A percentile compares a stretch with the other conserved stretches of the same genome.
Evolutionary conservation across 2,888 invertebrate species (phyloP).

Genomic region (Tolmerus cingulatus): DNA sequence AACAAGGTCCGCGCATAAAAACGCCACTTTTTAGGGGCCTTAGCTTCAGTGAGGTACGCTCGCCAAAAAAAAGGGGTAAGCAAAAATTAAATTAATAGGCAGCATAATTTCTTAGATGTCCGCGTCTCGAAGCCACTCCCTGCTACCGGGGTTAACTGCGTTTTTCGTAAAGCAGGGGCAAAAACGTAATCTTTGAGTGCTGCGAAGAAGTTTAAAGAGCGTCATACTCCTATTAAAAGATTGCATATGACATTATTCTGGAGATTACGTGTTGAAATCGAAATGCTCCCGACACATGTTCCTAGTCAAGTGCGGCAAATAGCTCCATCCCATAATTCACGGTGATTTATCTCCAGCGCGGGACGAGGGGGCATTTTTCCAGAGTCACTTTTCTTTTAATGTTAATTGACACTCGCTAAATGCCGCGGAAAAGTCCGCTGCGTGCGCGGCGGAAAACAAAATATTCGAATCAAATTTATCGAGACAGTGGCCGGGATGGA

Average conservation of each 20-base stretch:
- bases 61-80: not conserved
- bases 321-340: not conserved
- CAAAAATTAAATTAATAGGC: not conserved
- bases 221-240: not conserved
- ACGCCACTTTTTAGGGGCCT: not conserved
- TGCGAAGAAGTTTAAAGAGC: not conserved
- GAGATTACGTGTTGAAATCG: not conserved
- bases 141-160: not conserved
- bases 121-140: not conserved
- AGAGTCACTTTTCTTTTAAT: not conserved
- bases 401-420: not conserved
- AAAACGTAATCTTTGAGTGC: not conserved
- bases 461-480: slow-evolving; percentile 16
- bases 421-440: not conserved
- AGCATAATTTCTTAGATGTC: not conserved
- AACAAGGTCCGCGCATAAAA: not conserved
- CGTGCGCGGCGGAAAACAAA: not conserved
- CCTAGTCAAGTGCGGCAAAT: not conserved
- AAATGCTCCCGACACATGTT: not conserved
- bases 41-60: not conserved
- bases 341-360: not conserved
- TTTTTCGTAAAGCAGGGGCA: not conserved
- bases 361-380: not conserved
- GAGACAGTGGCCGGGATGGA: not conserved
- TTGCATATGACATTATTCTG: not conserved